Conservation (phyloP, 2,797 vertebrate species). For the Gambelia wislizenii region DNA sequence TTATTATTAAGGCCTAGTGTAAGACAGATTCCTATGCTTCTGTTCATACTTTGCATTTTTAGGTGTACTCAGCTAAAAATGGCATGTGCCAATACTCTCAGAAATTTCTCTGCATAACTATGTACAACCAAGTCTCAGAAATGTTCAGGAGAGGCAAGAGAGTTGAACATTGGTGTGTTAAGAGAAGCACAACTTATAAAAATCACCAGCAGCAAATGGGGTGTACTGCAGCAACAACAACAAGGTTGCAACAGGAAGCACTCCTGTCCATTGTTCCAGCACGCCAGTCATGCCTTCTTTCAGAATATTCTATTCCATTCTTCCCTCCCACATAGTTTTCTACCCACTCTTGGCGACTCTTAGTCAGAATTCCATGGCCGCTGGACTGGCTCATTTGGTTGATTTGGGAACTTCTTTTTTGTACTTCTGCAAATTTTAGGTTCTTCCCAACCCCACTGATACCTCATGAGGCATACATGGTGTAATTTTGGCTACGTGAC, state of each 20-base stretch:
- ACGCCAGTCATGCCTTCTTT: too few relatives aligned
- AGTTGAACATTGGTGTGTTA: background rate
- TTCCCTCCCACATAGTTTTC: background rate
- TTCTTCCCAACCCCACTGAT: background rate
- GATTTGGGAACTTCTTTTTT: background rate
- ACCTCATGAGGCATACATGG: background rate
- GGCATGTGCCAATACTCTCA: background rate
- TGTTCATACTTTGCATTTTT: background rate
- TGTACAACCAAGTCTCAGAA: background rate
- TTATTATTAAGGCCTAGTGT: background rate
- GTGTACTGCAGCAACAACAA: background rate
- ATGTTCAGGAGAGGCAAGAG: background rate
- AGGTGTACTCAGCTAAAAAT: background rate
- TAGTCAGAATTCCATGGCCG: background rate
- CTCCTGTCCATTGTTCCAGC: background rate
- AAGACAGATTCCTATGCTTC: background rate
- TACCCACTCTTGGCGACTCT: background rate
- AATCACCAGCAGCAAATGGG: background rate
- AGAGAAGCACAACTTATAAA: background rate
- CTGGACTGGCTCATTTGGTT: background rate
- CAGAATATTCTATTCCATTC: background rate
- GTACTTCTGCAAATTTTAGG: background rate
- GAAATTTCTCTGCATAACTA: background rate
- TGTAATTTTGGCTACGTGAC: background rate
- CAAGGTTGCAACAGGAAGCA: background rate